phyloP scores from a whole-genome alignment of 2,113 vertebrate genomes.

The Calonectris borealis region DNA sequence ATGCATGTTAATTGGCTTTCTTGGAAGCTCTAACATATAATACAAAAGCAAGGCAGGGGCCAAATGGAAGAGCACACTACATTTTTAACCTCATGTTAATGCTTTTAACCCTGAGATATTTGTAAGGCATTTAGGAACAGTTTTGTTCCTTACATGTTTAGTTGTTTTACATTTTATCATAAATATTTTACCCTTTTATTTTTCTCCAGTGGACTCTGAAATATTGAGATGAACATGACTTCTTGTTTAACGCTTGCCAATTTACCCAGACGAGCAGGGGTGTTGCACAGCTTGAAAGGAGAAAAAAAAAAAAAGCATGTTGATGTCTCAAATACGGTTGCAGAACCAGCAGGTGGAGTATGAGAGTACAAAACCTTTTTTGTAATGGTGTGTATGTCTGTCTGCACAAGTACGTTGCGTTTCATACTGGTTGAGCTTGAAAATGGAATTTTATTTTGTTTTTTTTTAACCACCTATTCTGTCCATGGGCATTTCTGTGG shows the following conservation, averaged over 20 bases:
- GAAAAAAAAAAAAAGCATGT: not conserved
- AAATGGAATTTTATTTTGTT: not conserved
- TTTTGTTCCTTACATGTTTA: not conserved
- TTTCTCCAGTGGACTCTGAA: constrained; percentile 20
- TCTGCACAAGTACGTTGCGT: fast-evolving
- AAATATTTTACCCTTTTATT: constrained; percentile 44
- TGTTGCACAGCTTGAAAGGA: not conserved
- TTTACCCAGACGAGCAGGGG: not conserved
- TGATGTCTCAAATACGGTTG: not conserved
- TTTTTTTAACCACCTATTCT: not conserved
- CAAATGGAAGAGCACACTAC: not conserved
- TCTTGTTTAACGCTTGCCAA: constrained; percentile 25
- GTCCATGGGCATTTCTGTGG: fast-evolving
- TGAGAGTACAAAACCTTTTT: not conserved
- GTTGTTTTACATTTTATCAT: not conserved
- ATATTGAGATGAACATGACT: constrained; percentile 8
- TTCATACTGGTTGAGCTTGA: not conserved
- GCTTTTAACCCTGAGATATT: constrained; percentile 26
- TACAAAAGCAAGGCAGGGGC: not conserved
- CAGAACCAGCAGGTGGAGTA: constrained; percentile 28
- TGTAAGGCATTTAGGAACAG: not conserved
- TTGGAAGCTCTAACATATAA: not conserved
- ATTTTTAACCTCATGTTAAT: not conserved
- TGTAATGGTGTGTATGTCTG: not conserved
- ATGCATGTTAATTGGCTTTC: constrained; percentile 29